Conservation (phyloP, 92 coral and sea anemone species). For the Actinostola sp. region DNA sequence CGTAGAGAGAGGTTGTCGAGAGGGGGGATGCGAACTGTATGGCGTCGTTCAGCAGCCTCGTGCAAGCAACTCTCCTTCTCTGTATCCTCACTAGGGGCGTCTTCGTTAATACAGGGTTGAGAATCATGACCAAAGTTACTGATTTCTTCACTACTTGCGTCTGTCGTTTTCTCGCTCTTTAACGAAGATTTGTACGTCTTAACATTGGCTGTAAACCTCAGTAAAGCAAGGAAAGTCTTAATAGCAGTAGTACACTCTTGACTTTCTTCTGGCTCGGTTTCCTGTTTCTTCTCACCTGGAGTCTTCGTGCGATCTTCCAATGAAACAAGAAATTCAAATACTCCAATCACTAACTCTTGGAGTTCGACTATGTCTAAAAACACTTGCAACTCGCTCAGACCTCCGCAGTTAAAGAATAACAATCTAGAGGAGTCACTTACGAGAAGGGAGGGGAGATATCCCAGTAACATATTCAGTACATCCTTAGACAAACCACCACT, state of each 20-base stretch:
- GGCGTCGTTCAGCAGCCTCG: too few relatives aligned
- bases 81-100: neutral
- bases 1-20: conserved; percentile 63
- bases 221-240: conserved; percentile 49
- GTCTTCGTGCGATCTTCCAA: conserved; percentile 58
- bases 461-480: conserved; percentile 61
- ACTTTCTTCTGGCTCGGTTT: conserved; percentile 16
- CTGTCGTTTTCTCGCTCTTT: neutral
- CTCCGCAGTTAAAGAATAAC: conserved; percentile 81
- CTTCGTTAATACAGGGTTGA: too few relatives aligned
- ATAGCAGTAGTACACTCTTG: conserved; percentile 30
- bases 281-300: conserved; percentile 22
- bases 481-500: conserved; percentile 36
- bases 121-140: neutral
- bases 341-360: conserved; percentile 72
- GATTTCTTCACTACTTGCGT: neutral
- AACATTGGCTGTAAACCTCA: conserved; percentile 42
- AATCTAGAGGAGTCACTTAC: conserved; percentile 49
- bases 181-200: neutral
- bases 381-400: conserved; percentile 67
- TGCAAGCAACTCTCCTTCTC: neutral
- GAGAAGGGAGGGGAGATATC: conserved; percentile 61
- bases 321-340: conserved; percentile 65
- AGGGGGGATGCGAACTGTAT: too few relatives aligned
- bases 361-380: conserved; percentile 69